Evolutionary conservation across 2,888 invertebrate species (phyloP), one percentile per base, ranked within the genome.

Genomic region (Drosophila maculinotata): DNA sequence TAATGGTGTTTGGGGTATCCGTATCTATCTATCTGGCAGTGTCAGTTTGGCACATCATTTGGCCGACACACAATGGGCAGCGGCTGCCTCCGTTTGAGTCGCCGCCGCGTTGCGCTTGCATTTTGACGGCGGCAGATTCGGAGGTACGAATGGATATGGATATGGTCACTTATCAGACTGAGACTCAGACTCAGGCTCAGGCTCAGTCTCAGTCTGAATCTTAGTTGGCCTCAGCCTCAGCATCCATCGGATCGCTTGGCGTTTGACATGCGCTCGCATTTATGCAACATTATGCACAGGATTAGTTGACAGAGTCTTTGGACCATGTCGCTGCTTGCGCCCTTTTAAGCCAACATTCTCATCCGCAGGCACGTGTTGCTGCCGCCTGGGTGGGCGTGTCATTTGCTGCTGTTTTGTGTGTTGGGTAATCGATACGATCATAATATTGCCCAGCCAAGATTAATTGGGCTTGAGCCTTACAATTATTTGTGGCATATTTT

Each of bases 31-130:
- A 84, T 82, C 82, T 78, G 73, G 69, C 71, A 75, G 83, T 87
- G 88, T 84, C 83, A 86, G 52, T 82, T 84, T 87, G 86, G 75
- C 88, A 84, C 88, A 84, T 83, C 83, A 87, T 84, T 87, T 87
- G 87, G 85, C 82, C 65, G 67, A 76, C 75, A 84, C 73, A 83
- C 86, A 83, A 82, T 81, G 85, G 85, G 74, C 36, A 78, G 57
- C 65, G 68, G 71, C 79, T 75, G 87, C 69, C 71, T 69, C 71
- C 68, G 76, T 83, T 84, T 83, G 79, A 82, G 79, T 56, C 57
- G 65, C 71, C 76, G 86, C 73, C 72, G 56, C n/a, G 63, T 63
- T 57, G 54, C 44, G 57, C 58, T 69, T 67, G 85, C 86, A 76
- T 87, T 84, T 88, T 88, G 87, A 85, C 73, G 88, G 69, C 88